phyloP scores from a whole-genome alignment of 2,888 invertebrate genomes.

The Druceiella hillmani region DNA sequence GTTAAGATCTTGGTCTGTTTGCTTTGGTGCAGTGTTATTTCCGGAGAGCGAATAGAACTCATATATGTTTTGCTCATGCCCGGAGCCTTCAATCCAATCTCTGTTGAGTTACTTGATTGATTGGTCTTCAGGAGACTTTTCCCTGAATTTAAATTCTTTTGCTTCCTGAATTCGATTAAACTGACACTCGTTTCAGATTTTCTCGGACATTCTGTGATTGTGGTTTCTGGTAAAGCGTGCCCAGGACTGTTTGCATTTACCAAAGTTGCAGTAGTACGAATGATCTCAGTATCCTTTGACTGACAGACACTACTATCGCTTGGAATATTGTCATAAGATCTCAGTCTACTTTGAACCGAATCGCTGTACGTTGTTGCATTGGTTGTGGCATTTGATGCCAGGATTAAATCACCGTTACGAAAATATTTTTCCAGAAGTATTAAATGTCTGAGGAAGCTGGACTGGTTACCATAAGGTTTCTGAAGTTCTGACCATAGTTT shows the following conservation, averaged over 20 bases:
- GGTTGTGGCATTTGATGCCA: constrained; percentile 67
- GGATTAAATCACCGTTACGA: constrained; percentile 69
- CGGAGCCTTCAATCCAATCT: constrained; percentile 40
- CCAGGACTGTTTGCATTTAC: neutral
- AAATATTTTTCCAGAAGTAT: constrained; percentile 80
- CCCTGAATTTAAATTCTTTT: constrained; percentile 24
- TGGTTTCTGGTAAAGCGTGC: neutral
- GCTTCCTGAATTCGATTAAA: constrained; percentile 41
- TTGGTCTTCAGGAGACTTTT: constrained; percentile 28
- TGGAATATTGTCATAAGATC: constrained; percentile 66
- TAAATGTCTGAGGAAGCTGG: constrained; percentile 76
- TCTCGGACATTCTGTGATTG: constrained; percentile 32
- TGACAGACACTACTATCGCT: constrained; percentile 20
- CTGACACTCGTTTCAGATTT: constrained; percentile 36
- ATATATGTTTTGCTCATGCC: too few species aligned
- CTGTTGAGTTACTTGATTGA: constrained; percentile 44
- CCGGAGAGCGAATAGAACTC: too few species aligned
- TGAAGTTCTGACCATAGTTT: constrained; percentile 76
- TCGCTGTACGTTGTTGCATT: constrained; percentile 74
- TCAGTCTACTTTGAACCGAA: constrained; percentile 71
- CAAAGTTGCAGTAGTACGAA: neutral
- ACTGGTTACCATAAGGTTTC: constrained; percentile 82
- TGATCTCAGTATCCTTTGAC: neutral
- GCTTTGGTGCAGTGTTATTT: too few species aligned
- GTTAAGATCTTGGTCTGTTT: neutral